A percentile compares a stretch with the other conserved stretches of the same genome.
phyloP scores from a whole-genome alignment of 2,113 vertebrate species.

The Marcusenius ussheri region DNA sequence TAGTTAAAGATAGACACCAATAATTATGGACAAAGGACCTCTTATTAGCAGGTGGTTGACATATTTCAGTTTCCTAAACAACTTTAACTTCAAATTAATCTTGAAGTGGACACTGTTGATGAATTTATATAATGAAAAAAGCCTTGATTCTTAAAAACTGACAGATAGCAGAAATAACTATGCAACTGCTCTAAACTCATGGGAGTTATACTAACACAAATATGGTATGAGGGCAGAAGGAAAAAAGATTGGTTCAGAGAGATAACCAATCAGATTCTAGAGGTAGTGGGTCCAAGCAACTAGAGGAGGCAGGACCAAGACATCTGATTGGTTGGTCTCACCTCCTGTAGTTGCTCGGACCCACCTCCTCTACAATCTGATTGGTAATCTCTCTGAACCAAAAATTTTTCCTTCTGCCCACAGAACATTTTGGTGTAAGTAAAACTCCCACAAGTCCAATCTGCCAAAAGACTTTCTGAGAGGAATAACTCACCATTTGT shows the following conservation, averaged over 20 bases:
- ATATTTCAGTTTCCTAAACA: neutral
- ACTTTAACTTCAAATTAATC: neutral
- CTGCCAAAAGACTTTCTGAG: neutral
- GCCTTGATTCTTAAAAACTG: neutral
- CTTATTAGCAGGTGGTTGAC: neutral
- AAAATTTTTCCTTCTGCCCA: too few species aligned
- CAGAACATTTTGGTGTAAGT: too few species aligned
- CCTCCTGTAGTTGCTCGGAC: too few species aligned
- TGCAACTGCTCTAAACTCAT: neutral
- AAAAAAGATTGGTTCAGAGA: too few species aligned
- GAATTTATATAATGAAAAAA: neutral
- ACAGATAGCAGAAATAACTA: neutral
- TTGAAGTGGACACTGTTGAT: neutral
- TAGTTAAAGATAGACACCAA: neutral
- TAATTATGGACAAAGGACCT: neutral
- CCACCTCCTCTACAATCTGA: too few species aligned
- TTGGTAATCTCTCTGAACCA: too few species aligned
- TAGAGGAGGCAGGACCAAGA: too few species aligned
- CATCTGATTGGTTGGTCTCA: too few species aligned
- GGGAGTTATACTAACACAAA: too few species aligned
- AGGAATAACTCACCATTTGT: conserved; percentile 80
- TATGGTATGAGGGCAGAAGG: too few species aligned
- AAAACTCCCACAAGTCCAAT: neutral
- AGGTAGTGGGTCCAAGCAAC: too few species aligned
- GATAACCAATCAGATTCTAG: too few species aligned